Evolutionary conservation across 1,140 invertebrate species (phyloP), one percentile per base, ranked within the genome.

Genomic region (Metaphire vulgaris): DNA sequence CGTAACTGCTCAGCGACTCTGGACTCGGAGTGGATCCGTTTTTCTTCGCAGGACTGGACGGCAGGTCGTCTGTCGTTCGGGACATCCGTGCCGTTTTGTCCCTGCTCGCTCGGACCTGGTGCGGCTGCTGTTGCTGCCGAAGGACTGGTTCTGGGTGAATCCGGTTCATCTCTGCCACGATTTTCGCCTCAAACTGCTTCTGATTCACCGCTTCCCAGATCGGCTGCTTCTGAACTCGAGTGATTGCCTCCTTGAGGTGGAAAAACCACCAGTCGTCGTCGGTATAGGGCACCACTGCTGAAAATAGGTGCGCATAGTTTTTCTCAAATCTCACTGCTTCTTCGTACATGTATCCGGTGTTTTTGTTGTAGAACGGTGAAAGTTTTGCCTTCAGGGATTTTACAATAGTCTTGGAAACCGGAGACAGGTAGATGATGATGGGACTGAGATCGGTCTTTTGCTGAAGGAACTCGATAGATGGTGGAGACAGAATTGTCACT

Each of bases 321-420:
- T 75, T 70, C 56, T 75, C 73, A 75, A 78, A 78, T 1, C 68
- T 30, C 1, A 64, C 33, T 12, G 77, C 77, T 28, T 78, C 77
- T 6, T 78, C 77, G 34, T 69, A 74, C 64, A 74, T 34, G 31
- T 67, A 33, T 6, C 31, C 21, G 21, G 66, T 31, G 21, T 78
- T 78, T 56, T 69, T 70, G 21, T 74, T 66, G 41, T 69, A 75
- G n/a, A 69, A 15, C 0, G 77, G 73, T 6, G 77, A 73, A 1
- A 78, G 64, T 26, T 72, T 69, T 1, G 26, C 56, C 69, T 75
- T 74, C 66, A 78, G 31, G 1, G 74, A 26, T 64, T 78, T 78
- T 2, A 78, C 34, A 26, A 78, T 67, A 2, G 41, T 28, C 31
- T 75, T 74, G 12, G 64, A 69, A 32, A 30, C 77, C 30, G 77